Conservation (phyloP, 2,888 invertebrate genomes). For the Leucoma salicis region DNA sequence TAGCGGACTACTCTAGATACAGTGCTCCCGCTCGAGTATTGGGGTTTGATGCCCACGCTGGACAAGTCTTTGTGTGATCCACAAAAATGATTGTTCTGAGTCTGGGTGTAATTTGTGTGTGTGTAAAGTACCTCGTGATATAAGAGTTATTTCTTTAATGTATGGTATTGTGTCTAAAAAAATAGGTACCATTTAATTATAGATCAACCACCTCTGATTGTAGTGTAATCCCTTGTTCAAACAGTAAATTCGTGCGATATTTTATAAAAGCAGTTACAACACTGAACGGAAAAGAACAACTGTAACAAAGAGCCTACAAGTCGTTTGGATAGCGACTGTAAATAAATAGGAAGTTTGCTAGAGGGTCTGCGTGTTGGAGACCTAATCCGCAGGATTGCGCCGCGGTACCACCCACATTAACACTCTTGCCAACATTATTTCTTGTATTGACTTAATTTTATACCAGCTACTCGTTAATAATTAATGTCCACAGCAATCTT, state of each 20-base stretch:
- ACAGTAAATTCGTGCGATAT: conserved; percentile 64
- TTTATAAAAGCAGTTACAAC: conserved; percentile 69
- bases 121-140: too few species aligned
- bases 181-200: conserved; percentile 21
- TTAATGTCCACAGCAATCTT: too few species aligned
- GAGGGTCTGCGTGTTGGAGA: conserved; percentile 65
- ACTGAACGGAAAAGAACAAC: conserved; percentile 76
- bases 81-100: too few species aligned
- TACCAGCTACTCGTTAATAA: conserved; percentile 8
- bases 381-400: conserved; percentile 74
- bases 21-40: too few species aligned
- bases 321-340: conserved; percentile 74
- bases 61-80: too few species aligned
- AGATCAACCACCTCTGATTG: conserved; percentile 20
- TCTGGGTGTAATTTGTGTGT: too few species aligned
- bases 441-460: conserved; percentile 63
- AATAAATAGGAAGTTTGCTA: conserved; percentile 68
- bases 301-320: conserved; percentile 81
- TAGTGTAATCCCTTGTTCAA: conserved; percentile 46
- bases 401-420: conserved; percentile 45
- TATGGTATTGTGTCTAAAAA: too few species aligned
- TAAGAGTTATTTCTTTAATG: too few species aligned
- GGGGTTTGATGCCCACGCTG: too few species aligned
- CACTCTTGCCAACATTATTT: conserved; percentile 50
- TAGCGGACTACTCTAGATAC: too few species aligned